These are phyloP conservation scores for Fistularia commersonii DNA, from an alignment of 2,797 vertebrate species.

Conservation along the genomic window DNA sequence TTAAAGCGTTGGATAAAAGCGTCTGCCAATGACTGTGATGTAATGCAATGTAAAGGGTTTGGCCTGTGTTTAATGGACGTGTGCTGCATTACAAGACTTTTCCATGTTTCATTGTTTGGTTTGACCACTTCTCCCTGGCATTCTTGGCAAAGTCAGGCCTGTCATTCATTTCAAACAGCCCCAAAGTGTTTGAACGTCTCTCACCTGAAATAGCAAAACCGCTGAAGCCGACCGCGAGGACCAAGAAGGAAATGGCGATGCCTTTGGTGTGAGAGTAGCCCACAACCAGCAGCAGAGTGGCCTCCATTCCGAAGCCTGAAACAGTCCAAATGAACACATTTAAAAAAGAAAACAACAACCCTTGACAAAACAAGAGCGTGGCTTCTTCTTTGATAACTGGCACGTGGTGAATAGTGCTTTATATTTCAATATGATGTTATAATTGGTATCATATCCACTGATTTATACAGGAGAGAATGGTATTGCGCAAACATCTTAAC, in stretches of 20 bases:
- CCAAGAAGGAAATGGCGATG: slow-evolving; percentile 86
- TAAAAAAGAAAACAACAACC: neutral
- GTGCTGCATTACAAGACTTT: no score
- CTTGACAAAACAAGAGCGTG: neutral
- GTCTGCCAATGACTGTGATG: no score
- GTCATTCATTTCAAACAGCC: no score
- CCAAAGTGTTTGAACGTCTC: neutral
- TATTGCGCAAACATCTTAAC: no score
- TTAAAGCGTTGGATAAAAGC: no score
- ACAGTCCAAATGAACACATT: slow-evolving; percentile 9
- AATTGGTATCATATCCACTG: no score
- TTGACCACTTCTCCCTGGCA: no score
- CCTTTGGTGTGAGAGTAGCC: slow-evolving; percentile 88
- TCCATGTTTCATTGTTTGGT: no score
- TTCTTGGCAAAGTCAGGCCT: no score
- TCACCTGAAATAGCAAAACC: slow-evolving; percentile 91
- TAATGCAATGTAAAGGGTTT: no score
- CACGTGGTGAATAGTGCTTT: neutral
- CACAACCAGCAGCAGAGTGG: slow-evolving; percentile 87
- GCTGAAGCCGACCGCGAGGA: slow-evolving; percentile 90
- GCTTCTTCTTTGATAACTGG: neutral
- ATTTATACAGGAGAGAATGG: no score
- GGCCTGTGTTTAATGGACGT: no score
- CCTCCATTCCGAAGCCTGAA: slow-evolving; percentile 90
- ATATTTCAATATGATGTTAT: neutral